Evolutionary conservation across 2,888 invertebrate genomes (phyloP), one percentile per base, ranked within the genome.

Genomic region (Eudemis profundana): DNA sequence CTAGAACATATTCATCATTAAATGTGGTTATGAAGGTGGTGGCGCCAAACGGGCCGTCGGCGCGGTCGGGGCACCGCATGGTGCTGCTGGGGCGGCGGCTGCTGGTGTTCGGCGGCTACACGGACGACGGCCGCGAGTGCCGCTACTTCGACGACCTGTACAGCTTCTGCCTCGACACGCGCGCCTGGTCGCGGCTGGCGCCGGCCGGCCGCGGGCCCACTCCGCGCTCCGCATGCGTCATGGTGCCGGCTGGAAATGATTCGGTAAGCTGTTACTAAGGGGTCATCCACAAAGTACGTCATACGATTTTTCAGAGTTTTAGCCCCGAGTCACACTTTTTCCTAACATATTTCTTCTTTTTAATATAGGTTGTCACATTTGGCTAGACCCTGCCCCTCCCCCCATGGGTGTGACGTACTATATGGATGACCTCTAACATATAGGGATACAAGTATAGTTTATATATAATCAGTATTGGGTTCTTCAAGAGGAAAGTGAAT

Each of bases 101-200:
- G 1, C 89, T 97, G 68, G 91, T 98, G 4, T 98, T 98, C 91
- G 98, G 98, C 0, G 98, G 98, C 0, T 98, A 98, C 85, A 95
- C 96, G 78, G 98, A 98, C 86, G 98, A 97, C 83, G 93, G 96
- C 1, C 93, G 96, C 62, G 96, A 96, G 68, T 98, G 96, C 82
- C 95, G 95, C 73, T 98, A 98, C 89, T 97, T 94, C 82, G 98
- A 98, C 83, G 98, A 98, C 82, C 83, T 97, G 0, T 93, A 96
- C 84, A 84, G 94, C 33, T 98, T 98, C 87, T 95, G 96, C 73
- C 86, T 97, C 70, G 97, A 97, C 76, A 94, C 94, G 0, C 95
- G 97, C 75, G 91, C 91, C 0, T 98, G 98, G 98, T 92, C 85
- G 1, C 95, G 95, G 81, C 78, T 98, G 51, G 93, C 94, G 57